Conservation (phyloP, 1,140 invertebrate species). For the Calephelis nemesis region DNA sequence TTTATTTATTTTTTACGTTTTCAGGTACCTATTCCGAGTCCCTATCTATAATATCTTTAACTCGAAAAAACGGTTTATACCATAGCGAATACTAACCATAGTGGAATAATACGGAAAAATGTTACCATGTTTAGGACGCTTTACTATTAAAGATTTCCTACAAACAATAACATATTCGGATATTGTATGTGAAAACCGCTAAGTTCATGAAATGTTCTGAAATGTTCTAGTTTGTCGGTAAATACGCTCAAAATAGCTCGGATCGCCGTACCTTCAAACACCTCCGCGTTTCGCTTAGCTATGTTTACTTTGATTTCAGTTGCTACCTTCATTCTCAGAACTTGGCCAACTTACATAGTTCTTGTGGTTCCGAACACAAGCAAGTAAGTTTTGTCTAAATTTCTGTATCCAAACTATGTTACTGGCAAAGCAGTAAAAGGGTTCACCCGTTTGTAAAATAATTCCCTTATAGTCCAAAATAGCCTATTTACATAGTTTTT, state of each 20-base stretch:
- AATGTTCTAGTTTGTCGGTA: conserved; percentile 3
- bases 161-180: neutral
- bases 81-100: no score
- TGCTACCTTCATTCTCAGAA: conserved; percentile 12
- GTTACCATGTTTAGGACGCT: no score
- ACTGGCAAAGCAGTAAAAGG: no score
- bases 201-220: conserved; percentile 19
- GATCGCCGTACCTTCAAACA: conserved; percentile 18
- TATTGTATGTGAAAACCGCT: conserved; percentile 8
- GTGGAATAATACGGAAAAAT: no score
- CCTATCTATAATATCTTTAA: no score
- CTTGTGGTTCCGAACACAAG: neutral
- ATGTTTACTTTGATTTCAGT: conserved; percentile 25
- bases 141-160: no score
- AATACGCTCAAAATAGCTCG: conserved; percentile 6
- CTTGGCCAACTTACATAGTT: conserved; percentile 2
- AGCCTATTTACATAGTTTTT: neutral
- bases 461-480: neutral
- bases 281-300: conserved; percentile 11
- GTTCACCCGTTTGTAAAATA: neutral
- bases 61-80: no score
- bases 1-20: no score
- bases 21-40: no score
- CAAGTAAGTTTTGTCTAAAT: neutral
- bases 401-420: neutral